Percentiles rank a stretch among this genome's conserved stretches.
Evolutionary conservation across 2,888 invertebrate genomes (phyloP).

Genomic region (Ochlodes sylvanus): DNA sequence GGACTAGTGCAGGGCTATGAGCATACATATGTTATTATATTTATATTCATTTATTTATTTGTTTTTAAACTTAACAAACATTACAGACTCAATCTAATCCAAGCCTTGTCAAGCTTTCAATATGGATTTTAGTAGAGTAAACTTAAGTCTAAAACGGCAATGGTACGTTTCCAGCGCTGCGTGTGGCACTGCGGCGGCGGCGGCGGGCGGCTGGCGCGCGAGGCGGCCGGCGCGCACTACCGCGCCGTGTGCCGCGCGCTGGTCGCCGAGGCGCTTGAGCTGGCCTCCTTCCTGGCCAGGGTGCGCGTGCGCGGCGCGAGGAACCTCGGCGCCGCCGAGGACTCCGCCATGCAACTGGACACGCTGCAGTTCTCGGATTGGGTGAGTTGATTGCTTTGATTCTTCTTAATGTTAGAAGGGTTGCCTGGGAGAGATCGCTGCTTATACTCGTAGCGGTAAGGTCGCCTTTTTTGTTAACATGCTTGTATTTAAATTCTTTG

Average conservation of each 20-base stretch:
- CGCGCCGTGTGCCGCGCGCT: constrained; percentile 96
- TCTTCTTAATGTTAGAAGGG: too few relatives aligned
- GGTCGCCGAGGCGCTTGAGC: constrained; percentile 95
- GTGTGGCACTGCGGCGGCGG: constrained; percentile 79
- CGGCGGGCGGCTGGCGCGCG: constrained; percentile 73
- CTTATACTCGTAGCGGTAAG: too few relatives aligned
- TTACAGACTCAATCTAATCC: too few relatives aligned
- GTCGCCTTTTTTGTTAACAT: too few relatives aligned
- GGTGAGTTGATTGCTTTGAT: constrained; percentile 84
- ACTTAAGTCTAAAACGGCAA: background rate
- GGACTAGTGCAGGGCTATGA: too few relatives aligned
- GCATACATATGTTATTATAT: too few relatives aligned
- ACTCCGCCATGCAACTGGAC: constrained; percentile 90
- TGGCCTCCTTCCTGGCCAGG: constrained; percentile 95
- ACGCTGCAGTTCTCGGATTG: constrained; percentile 95
- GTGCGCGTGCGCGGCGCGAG: constrained; percentile 89
- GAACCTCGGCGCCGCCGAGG: constrained; percentile 86
- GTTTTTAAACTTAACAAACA: too few relatives aligned
- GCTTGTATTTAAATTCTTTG: too few relatives aligned
- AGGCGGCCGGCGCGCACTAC: constrained; percentile 92
- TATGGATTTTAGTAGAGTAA: too few relatives aligned
- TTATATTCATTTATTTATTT: too few relatives aligned
- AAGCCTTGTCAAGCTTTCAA: too few relatives aligned
- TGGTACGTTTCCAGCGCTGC: constrained; percentile 62
- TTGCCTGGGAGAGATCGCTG: too few relatives aligned